Evolutionary conservation across 2,888 invertebrate genomes (phyloP), one percentile per base, ranked within the genome.

Genomic region (Stramonita haemastoma): DNA sequence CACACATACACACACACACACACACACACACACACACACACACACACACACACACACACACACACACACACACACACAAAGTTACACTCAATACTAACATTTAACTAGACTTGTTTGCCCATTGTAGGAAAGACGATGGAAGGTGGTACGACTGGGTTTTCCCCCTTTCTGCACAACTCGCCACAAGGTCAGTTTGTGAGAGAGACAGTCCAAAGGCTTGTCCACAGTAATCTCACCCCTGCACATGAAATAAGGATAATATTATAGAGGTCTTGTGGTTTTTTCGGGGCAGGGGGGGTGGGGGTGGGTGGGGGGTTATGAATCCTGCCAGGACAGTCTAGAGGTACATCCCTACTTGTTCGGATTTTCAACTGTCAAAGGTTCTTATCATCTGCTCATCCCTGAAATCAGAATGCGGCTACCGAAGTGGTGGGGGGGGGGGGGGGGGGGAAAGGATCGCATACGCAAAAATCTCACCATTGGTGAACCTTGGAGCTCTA

Each of bases 171-270:
- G 98, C 2, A 95, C 93, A 1, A 95, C 93, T 81, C 92, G 93
- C 87, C 98, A 99, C 22, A 99, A 98, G 13, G 99, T 99, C 94
- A 99, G 98, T 96, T 99, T 99, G 96, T 98, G 98, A 96, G 98
- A 98, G 89, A 99, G 98, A 57, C 98, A 98, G 96, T 98, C 98
- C 93, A 99, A 98, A 34, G 99, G 98, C 95, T 99, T 98, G 92
- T 97, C 97, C 95, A 98, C 98, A 95, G 98, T 98, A 88, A 99
- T 97, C 93, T 97, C 97, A 46, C 97, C 98, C 91, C 98, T 83
- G 46, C 46, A 83, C 81, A 73, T 73, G 73, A 11, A 73, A 22
- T n/a, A 73, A 22, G 60, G 60, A 15, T 60, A 11, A 60, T 60
- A 60, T 60, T n/a, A n/a, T n/a, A 46, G 2, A 46, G 46, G 46